Evolutionary conservation across 64 coral and sea anemone genomes (phyloP).

Genomic region (Montipora foliosa): DNA sequence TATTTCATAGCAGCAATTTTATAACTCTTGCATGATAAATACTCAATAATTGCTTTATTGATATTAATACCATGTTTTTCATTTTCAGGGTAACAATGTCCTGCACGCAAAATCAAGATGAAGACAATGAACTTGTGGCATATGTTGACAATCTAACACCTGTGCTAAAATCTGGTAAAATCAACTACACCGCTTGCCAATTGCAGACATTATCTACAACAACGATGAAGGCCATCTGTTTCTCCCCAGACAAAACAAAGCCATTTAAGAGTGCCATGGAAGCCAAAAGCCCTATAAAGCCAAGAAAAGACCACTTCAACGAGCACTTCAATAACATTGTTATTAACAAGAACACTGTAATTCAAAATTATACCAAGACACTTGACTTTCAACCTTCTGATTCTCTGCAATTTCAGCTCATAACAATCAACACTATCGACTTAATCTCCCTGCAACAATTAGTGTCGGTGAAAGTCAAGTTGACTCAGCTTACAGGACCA

Average conservation of each 20-base stretch:
- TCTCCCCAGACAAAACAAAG: neutral
- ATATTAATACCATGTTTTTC: constrained; percentile 22
- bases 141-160: constrained; percentile 27
- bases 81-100: constrained; percentile 41
- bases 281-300: constrained; percentile 43
- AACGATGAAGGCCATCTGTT: constrained; percentile 24
- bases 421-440: constrained; percentile 45
- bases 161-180: constrained; percentile 1
- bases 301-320: constrained; percentile 64
- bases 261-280: constrained; percentile 12
- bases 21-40: neutral
- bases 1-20: constrained; percentile 7
- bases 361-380: constrained; percentile 1
- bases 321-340: constrained; percentile 72
- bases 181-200: constrained; percentile 20
- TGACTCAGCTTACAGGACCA: constrained; percentile 32
- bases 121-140: constrained; percentile 1
- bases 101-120: neutral
- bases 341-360: constrained; percentile 45
- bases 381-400: constrained; percentile 27
- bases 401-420: constrained; percentile 24
- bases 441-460: constrained; percentile 34
- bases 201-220: neutral
- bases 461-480: constrained; percentile 18
- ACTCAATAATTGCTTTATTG: neutral